phyloP scores from a whole-genome alignment of 1,140 invertebrate genomes.

The Ptiloglossa arizonensis region DNA sequence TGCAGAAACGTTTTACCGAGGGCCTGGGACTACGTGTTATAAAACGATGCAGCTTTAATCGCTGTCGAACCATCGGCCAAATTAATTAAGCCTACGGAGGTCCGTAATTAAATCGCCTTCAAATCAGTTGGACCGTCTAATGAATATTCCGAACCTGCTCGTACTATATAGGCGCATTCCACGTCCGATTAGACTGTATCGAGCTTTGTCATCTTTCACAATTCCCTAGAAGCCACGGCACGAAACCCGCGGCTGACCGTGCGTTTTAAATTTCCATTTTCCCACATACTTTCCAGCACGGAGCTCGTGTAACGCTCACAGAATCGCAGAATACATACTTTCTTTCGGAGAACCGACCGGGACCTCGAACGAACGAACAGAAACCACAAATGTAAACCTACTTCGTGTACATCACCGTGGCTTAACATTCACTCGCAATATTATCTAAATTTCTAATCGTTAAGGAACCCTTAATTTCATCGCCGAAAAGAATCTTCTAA shows the following conservation, averaged over 20 bases:
- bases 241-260: slow-evolving; percentile 1
- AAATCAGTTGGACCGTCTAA: slow-evolving; percentile 69
- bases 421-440: no score
- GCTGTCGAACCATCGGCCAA: slow-evolving; percentile 69
- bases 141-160: slow-evolving; percentile 71
- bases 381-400: no score
- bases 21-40: slow-evolving; percentile 9
- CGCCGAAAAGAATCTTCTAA: no score
- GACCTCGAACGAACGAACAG: neutral
- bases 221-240: slow-evolving; percentile 32
- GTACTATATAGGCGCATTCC: slow-evolving; percentile 56
- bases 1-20: neutral
- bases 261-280: slow-evolving; percentile 27
- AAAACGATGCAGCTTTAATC: slow-evolving; percentile 63
- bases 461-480: no score
- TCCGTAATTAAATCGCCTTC: slow-evolving; percentile 74
- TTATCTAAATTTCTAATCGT: no score
- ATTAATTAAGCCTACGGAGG: slow-evolving; percentile 73
- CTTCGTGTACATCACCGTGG: no score
- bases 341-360: neutral
- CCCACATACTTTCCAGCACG: neutral
- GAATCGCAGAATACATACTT: neutral
- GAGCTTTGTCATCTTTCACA: slow-evolving; percentile 51
- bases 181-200: slow-evolving; percentile 55
- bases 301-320: neutral